Evolutionary conservation across 2,797 vertebrate genomes (phyloP).

Genomic region (Pseudomugil gertrudae): DNA sequence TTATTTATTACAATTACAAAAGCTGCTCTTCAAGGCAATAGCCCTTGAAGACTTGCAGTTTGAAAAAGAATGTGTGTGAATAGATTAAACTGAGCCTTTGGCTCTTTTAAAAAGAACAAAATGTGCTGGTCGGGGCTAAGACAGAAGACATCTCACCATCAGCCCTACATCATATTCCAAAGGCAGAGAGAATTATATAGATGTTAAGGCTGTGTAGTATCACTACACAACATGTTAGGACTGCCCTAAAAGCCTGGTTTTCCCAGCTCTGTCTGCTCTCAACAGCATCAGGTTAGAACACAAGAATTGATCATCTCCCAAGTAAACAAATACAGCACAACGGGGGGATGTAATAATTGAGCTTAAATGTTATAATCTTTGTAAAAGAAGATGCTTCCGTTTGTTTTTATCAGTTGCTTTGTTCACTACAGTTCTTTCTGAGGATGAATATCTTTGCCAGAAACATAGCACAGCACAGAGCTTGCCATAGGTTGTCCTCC

Average conservation of each 20-base stretch:
- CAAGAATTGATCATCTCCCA: slow-evolving; percentile 22
- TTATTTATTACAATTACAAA: slow-evolving; percentile 80
- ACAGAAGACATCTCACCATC: slow-evolving; percentile 64
- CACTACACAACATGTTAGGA: slow-evolving; percentile 48
- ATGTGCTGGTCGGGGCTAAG: slow-evolving; percentile 50
- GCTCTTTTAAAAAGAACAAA: slow-evolving; percentile 64
- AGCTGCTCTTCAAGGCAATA: slow-evolving; percentile 60
- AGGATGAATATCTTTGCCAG: slow-evolving; percentile 53
- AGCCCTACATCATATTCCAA: slow-evolving; percentile 52
- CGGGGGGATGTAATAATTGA: slow-evolving; percentile 33
- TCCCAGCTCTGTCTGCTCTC: slow-evolving; percentile 19
- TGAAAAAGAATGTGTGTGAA: slow-evolving; percentile 63
- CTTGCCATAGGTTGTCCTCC: slow-evolving; percentile 64
- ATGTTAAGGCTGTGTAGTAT: slow-evolving; percentile 15
- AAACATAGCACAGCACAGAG: slow-evolving; percentile 39
- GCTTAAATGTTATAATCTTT: slow-evolving; percentile 9
- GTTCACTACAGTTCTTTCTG: background rate
- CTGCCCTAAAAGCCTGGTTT: slow-evolving; percentile 21
- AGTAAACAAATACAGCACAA: slow-evolving; percentile 22
- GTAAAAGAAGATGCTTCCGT: background rate
- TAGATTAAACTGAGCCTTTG: slow-evolving; percentile 70
- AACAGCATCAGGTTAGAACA: slow-evolving; percentile 18
- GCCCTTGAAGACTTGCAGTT: slow-evolving; percentile 62
- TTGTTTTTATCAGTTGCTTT: slow-evolving; percentile 17
- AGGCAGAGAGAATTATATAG: slow-evolving; percentile 41